Percentiles rank a stretch among this genome's conserved stretches.
phyloP scores from a whole-genome alignment of 2,797 vertebrate species.

The Coreius guichenoti region DNA sequence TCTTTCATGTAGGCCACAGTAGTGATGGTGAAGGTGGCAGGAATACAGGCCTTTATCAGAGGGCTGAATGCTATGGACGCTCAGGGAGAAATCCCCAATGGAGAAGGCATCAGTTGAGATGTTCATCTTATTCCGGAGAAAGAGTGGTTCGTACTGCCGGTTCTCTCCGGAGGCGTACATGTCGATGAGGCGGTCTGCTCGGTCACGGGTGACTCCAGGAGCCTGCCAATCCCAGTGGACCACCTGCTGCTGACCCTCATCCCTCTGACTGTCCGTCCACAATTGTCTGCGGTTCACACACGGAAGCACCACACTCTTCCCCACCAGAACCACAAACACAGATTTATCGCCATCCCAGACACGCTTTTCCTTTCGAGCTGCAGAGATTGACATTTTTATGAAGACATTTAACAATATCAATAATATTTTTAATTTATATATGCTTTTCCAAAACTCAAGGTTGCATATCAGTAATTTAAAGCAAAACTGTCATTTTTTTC shows the following conservation, averaged over 20 bases:
- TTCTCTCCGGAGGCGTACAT: constrained; percentile 93
- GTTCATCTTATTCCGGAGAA: constrained; percentile 84
- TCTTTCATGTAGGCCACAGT: constrained; percentile 93
- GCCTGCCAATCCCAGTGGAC: constrained; percentile 96
- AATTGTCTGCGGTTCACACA: constrained; percentile 87
- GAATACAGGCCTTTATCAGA: constrained; percentile 90
- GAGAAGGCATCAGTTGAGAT: constrained; percentile 84
- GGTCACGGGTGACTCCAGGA: constrained; percentile 89
- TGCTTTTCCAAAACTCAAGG: background rate
- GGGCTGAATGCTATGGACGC: constrained; percentile 80
- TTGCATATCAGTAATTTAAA: background rate
- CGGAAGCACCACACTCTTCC: constrained; percentile 83
- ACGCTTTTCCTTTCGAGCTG: constrained; percentile 81
- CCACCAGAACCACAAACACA: constrained; percentile 81
- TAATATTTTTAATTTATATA: background rate
- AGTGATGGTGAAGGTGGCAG: constrained; percentile 96
- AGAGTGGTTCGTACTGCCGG: constrained; percentile 85
- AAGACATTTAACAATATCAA: background rate
- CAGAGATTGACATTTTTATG: constrained; percentile 17
- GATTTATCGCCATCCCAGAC: constrained; percentile 91
- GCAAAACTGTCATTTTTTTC: background rate
- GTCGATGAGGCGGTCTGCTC: constrained; percentile 90
- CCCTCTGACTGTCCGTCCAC: constrained; percentile 88
- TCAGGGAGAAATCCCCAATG: constrained; percentile 91
- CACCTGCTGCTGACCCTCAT: constrained; percentile 95